Evolutionary conservation across 2,113 vertebrate species (phyloP), one percentile per base, ranked within the genome.

Genomic region (Heloderma charlesbogerti): DNA sequence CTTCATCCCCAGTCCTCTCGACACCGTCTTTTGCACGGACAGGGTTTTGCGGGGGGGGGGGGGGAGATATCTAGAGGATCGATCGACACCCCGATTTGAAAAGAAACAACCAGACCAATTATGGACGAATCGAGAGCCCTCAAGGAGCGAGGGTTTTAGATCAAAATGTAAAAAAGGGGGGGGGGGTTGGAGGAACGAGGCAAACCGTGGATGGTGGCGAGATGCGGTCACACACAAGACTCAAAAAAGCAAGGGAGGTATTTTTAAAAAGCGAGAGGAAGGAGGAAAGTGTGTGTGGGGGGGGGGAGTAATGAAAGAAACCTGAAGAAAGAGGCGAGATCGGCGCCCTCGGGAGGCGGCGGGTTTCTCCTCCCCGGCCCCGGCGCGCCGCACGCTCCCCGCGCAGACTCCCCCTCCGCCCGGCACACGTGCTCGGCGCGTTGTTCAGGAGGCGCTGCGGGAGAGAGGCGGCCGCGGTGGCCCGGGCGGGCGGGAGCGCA

Each of bases 1-100:
- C 98, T 97, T 97, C 98, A 98, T 98, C 97, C 98, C 97, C 98
- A 96, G 79, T 97, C 97, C 95, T 96, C 97, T 95, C 95, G 89
- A 84, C 92, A 81, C 66, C 85, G 92, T 92, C 86, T 93, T 43
- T 94, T 80, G 54, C 48, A 8, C 22, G 51, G 77, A 10, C 72
- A 34, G 66, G 37, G 63, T 16, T 34, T 69, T 45, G 60, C 2
- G 31, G 84, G 3, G 3, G 1, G 2, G 86, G 0, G 29, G 25
- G 48, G 2, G 63, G 45, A 5, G 29, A 57, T 3, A 45, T 80
- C 75, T 79, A 15, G 25, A 29, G 37, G 88, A 54, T 82, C 48
- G 66, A 40, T 29, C 45, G 45, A 71, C 4, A 20, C 43, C 20
- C 22, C 48, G n/a, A 31, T 71, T 57, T 72, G 9, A 40, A 71